Conservation (phyloP, 2,888 invertebrate species). For the Agapostemon virescens region DNA sequence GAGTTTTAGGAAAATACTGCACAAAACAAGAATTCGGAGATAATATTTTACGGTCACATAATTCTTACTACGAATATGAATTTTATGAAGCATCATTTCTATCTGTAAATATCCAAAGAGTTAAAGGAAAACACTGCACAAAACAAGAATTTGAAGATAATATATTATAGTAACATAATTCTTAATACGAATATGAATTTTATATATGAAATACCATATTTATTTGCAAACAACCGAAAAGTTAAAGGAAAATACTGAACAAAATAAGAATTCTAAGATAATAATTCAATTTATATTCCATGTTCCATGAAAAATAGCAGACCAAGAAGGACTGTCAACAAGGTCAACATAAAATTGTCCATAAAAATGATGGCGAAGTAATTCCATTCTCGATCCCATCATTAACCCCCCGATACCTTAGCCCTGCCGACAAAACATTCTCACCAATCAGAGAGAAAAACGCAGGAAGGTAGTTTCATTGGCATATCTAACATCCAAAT, state of each 20-base stretch:
- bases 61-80: too few species aligned
- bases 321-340: neutral
- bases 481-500: conserved; percentile 13
- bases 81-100: too few species aligned
- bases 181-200: too few species aligned
- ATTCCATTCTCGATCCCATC: conserved; percentile 1
- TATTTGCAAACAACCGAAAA: too few species aligned
- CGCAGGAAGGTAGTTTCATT: neutral
- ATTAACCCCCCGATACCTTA: neutral
- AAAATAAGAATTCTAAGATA: too few species aligned
- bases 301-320: neutral
- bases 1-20: neutral
- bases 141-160: neutral
- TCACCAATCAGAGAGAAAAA: neutral
- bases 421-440: conserved; percentile 8
- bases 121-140: neutral
- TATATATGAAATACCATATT: too few species aligned
- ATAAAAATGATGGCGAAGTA: neutral
- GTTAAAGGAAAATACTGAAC: too few species aligned
- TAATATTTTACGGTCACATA: neutral
- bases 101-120: neutral
- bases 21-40: neutral
- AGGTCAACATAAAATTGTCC: neutral
- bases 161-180: neutral
- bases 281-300: too few species aligned